Conservation (phyloP, 2,113 vertebrate genomes). For the Anseranas semipalmata region DNA sequence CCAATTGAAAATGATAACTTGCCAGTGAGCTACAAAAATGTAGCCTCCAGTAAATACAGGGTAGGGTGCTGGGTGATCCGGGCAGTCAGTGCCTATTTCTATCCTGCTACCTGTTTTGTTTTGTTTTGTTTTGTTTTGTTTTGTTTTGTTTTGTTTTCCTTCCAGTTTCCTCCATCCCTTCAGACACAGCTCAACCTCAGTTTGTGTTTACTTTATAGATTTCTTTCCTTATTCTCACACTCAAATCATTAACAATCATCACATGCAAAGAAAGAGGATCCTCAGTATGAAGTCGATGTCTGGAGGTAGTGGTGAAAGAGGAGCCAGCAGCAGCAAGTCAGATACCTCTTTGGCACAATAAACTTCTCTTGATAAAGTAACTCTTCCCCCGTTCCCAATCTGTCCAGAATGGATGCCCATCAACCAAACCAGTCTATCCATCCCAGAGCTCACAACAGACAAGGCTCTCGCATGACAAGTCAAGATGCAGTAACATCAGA, state of each 20-base stretch:
- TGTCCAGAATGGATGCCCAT: neutral
- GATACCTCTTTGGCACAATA: neutral
- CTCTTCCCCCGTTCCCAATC: neutral
- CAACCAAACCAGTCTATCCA: neutral
- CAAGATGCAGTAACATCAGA: neutral
- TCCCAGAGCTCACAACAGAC: neutral
- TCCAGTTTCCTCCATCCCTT: neutral
- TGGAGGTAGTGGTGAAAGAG: neutral
- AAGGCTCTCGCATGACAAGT: neutral
- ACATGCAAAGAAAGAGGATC: conserved; percentile 30
- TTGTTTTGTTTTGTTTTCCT: neutral
- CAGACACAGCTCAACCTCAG: neutral
- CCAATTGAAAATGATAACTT: neutral
- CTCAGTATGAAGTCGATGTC: neutral
- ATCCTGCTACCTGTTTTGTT: fast-evolving
- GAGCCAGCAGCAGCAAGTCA: neutral
- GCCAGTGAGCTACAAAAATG: neutral
- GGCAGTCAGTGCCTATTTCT: neutral
- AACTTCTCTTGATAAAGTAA: conserved; percentile 9
- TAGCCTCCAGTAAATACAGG: neutral
- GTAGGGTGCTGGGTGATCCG: neutral
- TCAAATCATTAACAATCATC: neutral
- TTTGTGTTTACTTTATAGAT: neutral
- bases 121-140: too few species aligned
- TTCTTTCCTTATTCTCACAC: neutral